phyloP scores from a whole-genome alignment of 2,888 invertebrate species.

The Apotomis turbidana region DNA sequence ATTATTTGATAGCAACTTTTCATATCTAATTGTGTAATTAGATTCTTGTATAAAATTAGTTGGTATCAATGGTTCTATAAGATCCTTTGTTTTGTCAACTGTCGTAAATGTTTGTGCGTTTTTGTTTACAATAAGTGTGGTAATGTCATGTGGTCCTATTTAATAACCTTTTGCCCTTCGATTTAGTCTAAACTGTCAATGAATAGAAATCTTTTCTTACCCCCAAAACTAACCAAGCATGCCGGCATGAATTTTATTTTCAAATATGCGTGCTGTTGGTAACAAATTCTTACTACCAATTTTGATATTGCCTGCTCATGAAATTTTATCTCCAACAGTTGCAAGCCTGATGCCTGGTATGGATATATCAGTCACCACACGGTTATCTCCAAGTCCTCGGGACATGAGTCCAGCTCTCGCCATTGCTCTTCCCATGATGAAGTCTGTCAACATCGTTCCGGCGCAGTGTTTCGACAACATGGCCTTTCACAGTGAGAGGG shows the following conservation, averaged over 20 bases:
- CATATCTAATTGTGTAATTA: constrained; percentile 2
- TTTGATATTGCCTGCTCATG: constrained; percentile 52
- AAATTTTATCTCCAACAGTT: constrained; percentile 63
- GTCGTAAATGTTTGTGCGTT: constrained; percentile 16
- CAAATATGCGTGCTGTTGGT: constrained; percentile 28
- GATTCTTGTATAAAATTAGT: constrained; percentile 8
- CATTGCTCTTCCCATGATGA: constrained; percentile 85
- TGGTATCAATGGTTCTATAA: constrained; percentile 20
- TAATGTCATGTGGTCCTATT: constrained; percentile 14
- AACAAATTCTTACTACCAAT: constrained; percentile 46
- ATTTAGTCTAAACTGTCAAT: background rate
- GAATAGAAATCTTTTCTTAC: constrained; percentile 2
- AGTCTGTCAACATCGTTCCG: constrained; percentile 79
- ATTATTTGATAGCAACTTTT: constrained; percentile 16
- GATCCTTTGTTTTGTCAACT: background rate
- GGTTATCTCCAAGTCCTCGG: constrained; percentile 87
- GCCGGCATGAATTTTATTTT: constrained; percentile 25
- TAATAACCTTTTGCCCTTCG: background rate
- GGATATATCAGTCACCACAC: constrained; percentile 86
- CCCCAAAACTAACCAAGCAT: constrained; percentile 30
- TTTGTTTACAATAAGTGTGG: constrained; percentile 4
- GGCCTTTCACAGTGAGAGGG: constrained; percentile 73
- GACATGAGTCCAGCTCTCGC: constrained; percentile 86
- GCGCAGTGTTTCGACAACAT: constrained; percentile 80
- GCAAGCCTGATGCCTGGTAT: constrained; percentile 81